Evolutionary conservation across 53 echinoderm and acorn worm genomes (phyloP), one percentile per base, ranked within the genome.

Genomic region (Patiria pectinifera): DNA sequence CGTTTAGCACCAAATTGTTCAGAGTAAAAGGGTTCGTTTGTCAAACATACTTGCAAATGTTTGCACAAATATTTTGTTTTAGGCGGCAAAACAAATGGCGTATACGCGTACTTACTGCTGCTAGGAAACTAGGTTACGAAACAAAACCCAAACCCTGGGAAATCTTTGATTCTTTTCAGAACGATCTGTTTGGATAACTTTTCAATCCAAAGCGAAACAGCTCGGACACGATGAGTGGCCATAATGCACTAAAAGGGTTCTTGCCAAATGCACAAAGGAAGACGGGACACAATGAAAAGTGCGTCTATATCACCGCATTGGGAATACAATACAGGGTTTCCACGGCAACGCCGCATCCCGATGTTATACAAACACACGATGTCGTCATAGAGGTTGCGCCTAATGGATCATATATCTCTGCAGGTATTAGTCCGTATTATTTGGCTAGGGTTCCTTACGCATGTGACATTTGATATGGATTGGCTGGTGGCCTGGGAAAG

Each of bases 251-350:
- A 74, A 74, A 74, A 74, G 11, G 46, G 4, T 3, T 78, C 79
- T 11, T 78, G 79, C 43, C 23, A 78, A 11, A 4, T 46, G 24
- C 79, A 78, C 79, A 78, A 15, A 78, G 79, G 7, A 47, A 35
- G 24, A 11, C 15, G 3, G 79, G 79, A 11, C 45, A 69, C 71
- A 70, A 86, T 86, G 13, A 45, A 72, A 53, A 53, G 2, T 53
- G 53, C 46, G n/a, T 74, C 74, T 11, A 86, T n/a, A 70, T 22
- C 86, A 53, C 86, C 12, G 45, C 18, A 88, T 2, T 25, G 45
- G 88, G 62, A 78, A 62, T 61, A 88, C 76, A 59, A 88, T 60
- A 78, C 58, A 78, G 49, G 21, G 88, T 88, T 88, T 77, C 88
- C 63, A 88, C 77, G 88, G 78, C 61, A 78, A 78, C 88, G 16